phyloP scores from a whole-genome alignment of 1,140 invertebrate species.

The Pteromalus puparum region DNA sequence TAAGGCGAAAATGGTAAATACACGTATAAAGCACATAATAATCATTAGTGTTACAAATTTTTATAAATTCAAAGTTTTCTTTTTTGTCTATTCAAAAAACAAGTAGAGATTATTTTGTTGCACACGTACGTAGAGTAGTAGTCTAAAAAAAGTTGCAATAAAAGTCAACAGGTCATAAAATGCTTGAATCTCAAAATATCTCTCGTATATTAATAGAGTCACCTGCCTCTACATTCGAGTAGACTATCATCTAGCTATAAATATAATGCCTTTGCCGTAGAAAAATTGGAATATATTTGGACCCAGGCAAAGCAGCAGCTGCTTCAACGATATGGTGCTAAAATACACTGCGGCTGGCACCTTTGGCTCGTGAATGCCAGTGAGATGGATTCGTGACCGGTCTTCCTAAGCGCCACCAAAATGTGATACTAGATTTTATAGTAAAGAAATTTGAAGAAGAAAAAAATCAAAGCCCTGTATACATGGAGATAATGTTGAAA shows the following conservation, averaged over 20 bases:
- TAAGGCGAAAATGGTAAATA: background rate
- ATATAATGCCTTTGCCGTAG: conserved; percentile 48
- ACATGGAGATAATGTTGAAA: conserved; percentile 60
- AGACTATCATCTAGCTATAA: conserved; percentile 46
- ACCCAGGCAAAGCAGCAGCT: conserved; percentile 20
- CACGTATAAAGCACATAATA: too few species aligned
- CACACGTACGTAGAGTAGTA: background rate
- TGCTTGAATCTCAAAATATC: conserved; percentile 43
- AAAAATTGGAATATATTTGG: conserved; percentile 49
- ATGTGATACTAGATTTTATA: conserved; percentile 36
- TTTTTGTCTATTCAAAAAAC: too few species aligned
- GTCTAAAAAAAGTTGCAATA: background rate
- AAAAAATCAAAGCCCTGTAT: background rate
- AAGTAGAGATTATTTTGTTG: background rate
- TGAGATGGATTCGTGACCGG: conserved; percentile 3
- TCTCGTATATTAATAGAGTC: conserved; percentile 47
- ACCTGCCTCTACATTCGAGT: conserved; percentile 30
- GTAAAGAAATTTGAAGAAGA: background rate
- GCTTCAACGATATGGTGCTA: conserved; percentile 40
- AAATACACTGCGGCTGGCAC: conserved; percentile 32
- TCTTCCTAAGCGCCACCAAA: conserved; percentile 9
- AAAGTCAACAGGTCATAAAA: background rate
- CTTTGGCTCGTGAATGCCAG: conserved; percentile 2
- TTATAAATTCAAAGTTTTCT: background rate
- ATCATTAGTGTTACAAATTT: background rate